Evolutionary conservation across 2,113 vertebrate genomes (phyloP), one percentile per base, ranked within the genome.

Genomic region (Onychostruthus taczanowskii): DNA sequence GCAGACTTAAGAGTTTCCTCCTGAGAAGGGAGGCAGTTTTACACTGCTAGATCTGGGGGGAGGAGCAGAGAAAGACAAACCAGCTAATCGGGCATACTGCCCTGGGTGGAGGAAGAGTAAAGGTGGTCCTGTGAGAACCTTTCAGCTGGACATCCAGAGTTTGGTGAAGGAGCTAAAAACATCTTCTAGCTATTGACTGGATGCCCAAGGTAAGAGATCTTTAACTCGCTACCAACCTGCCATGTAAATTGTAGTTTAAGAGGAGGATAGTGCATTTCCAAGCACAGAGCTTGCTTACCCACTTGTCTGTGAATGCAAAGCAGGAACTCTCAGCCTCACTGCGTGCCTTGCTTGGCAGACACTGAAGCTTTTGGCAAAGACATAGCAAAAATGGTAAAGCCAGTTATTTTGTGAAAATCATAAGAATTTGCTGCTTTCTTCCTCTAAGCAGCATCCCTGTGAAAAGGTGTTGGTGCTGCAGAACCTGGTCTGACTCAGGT

Each of bases 251-350:
- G 11, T 43, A 17, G 39, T 92, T 86, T 78, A 90, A 94, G 96
- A 97, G 97, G 98, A 98, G 50, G 97, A 97, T 98, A 94, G 87
- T 24, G 97, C 97, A 98, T 96, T 98, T 98, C 96, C 89, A 91
- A 9, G 88, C 91, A 89, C 49, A 1, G 37, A 61, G 97, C 97
- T 98, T 97, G 98, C 97, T 97, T 95, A 43, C 49, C 91, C 96
- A 96, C 90, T 62, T 84, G 94, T 97, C 93, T 97, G 97, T 14
- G 16, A 98, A 91, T 84, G 96, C 95, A 88, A 83, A 96, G 96
- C 94, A 83, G 97, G 78, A 79, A 46, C 87, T 92, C 85, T 10
- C 23, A 83, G 55, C 81, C 49, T 89, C 79, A 1, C 95, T 69
- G 70, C 89, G 95, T 67, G 1, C 97, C 97, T 98, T 96, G 98